Evolutionary conservation across 2,113 vertebrate genomes (phyloP).

Genomic region (Rana temporaria): DNA sequence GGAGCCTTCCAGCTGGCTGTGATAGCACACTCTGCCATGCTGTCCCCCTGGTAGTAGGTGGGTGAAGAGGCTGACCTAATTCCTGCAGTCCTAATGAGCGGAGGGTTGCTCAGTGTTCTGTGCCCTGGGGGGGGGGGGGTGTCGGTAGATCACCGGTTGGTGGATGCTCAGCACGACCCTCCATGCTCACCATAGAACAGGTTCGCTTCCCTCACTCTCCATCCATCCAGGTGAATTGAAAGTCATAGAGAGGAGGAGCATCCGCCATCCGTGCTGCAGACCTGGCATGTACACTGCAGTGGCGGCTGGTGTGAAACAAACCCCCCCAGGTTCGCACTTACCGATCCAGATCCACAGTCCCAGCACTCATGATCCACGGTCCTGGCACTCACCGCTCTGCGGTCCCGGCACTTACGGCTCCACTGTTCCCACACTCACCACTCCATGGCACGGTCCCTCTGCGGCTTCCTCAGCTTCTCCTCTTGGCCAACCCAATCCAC

Average conservation of each 20-base stretch:
- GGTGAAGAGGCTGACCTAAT: conserved; percentile 72
- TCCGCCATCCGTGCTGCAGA: conserved; percentile 59
- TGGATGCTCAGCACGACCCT: conserved; percentile 38
- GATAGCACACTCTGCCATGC: conserved; percentile 21
- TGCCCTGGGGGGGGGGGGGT: not conserved
- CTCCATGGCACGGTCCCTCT: too few species aligned
- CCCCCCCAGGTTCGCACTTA: too few species aligned
- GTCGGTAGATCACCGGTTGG: too few species aligned
- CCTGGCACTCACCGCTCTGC: too few species aligned
- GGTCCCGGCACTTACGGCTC: too few species aligned
- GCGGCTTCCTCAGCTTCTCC: too few species aligned
- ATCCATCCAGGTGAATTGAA: conserved; percentile 75
- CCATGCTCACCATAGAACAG: conserved; percentile 42
- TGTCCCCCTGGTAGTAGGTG: conserved; percentile 48
- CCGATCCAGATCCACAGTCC: too few species aligned
- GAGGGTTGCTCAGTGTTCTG: conserved; percentile 61
- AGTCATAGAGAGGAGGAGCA: conserved; percentile 67
- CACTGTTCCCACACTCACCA: too few species aligned
- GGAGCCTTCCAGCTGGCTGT: too few species aligned
- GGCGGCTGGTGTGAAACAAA: too few species aligned
- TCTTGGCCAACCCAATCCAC: too few species aligned
- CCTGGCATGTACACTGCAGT: conserved; percentile 61
- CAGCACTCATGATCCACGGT: too few species aligned
- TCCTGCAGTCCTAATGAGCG: conserved; percentile 72
- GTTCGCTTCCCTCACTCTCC: conserved; percentile 50